phyloP scores from a whole-genome alignment of 2,888 invertebrate species.

The Mylabris sibirica region DNA sequence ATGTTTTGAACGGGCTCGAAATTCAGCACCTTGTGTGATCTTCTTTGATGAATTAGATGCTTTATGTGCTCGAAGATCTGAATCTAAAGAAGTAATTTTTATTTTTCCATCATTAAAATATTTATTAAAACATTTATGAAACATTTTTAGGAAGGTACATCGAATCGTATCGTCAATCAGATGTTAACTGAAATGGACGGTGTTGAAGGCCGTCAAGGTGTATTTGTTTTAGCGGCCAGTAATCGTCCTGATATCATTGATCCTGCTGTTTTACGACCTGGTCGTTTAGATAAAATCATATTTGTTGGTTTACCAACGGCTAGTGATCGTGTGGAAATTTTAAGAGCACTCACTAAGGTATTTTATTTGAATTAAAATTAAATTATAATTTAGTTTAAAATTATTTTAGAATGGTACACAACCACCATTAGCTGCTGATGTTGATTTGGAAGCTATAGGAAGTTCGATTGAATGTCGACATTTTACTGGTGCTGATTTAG shows the following conservation, averaged over 20 bases:
- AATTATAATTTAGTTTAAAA: conserved; percentile 5
- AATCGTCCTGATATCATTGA: conserved; percentile 98
- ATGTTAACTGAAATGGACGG: conserved; percentile 99
- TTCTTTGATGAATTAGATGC: conserved; percentile 99
- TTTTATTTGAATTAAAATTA: neutral
- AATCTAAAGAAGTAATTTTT: conserved; percentile 69
- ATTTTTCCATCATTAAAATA: neutral
- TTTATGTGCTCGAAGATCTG: conserved; percentile 87
- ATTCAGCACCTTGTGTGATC: conserved; percentile 97
- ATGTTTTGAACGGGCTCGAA: conserved; percentile 92
- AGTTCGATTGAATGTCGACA: conserved; percentile 73
- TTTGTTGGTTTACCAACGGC: conserved; percentile 88
- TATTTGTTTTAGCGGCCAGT: conserved; percentile 95
- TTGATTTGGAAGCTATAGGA: conserved; percentile 77
- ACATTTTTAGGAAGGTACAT: conserved; percentile 69
- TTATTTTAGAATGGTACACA: conserved; percentile 75
- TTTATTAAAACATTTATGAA: neutral
- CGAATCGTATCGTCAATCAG: conserved; percentile 92
- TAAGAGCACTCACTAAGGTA: conserved; percentile 88
- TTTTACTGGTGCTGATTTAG: conserved; percentile 94
- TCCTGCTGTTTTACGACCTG: conserved; percentile 88
- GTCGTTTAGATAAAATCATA: conserved; percentile 88
- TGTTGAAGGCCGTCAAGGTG: conserved; percentile 87
- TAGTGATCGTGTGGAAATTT: conserved; percentile 84
- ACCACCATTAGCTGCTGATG: conserved; percentile 79